These are phyloP conservation scores for Gadopsis bispinosus DNA, from an alignment of 2,797 vertebrate genomes.

Conservation along the genomic window DNA sequence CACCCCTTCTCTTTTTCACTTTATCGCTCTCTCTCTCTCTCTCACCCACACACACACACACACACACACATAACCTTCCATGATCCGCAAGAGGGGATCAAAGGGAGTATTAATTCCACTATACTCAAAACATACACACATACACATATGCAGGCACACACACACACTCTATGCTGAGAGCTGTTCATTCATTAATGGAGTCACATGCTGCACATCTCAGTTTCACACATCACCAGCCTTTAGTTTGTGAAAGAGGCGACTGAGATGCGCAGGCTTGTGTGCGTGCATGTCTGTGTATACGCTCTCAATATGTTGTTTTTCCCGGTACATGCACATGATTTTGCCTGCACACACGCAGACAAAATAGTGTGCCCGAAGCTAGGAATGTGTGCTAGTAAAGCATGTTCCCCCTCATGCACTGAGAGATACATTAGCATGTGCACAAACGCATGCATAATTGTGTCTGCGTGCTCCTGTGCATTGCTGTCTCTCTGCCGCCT, in stretches of 20 bases:
- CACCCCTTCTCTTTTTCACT: constrained; percentile 31
- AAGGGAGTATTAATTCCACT: constrained; percentile 59
- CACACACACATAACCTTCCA: constrained; percentile 30
- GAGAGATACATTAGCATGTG: constrained; percentile 30
- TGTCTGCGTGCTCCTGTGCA: constrained; percentile 36
- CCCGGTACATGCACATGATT: constrained; percentile 1
- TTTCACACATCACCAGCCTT: constrained; percentile 60
- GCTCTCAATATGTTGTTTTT: constrained; percentile 17
- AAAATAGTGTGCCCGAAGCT: neutral
- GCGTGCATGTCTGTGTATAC: neutral
- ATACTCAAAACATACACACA: constrained; percentile 28
- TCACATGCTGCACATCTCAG: constrained; percentile 62
- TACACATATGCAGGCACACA: constrained; percentile 10
- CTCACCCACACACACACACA: constrained; percentile 21
- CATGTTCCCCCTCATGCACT: constrained; percentile 21
- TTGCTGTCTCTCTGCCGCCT: constrained; percentile 40
- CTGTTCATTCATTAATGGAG: constrained; percentile 75
- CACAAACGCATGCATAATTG: constrained; percentile 38
- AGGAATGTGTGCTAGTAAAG: neutral
- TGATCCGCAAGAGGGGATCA: constrained; percentile 56
- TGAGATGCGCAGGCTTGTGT: neutral
- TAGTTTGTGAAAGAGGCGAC: constrained; percentile 29
- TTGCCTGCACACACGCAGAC: constrained; percentile 9
- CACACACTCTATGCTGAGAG: constrained; percentile 39
- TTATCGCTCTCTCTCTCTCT: constrained; percentile 14